phyloP scores from a whole-genome alignment of 2,888 invertebrate species.

The Linhomoeus sp. region DNA sequence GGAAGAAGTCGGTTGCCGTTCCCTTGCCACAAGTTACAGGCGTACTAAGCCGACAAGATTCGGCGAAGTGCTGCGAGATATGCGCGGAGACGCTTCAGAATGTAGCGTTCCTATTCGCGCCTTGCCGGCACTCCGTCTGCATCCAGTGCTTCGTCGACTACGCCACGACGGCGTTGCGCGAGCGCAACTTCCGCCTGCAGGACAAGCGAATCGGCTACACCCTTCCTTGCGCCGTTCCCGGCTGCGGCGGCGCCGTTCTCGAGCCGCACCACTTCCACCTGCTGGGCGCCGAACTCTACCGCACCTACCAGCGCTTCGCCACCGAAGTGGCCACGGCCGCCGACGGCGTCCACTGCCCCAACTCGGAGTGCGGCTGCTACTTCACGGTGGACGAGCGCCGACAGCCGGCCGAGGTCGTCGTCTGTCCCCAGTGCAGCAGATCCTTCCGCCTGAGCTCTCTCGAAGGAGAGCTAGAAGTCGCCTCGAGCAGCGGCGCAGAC shows the following conservation, averaged over 20 bases:
- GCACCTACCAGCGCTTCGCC: slow-evolving; percentile 9
- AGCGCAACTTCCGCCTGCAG: not conserved
- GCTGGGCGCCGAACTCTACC: slow-evolving; percentile 12
- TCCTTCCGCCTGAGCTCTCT: not conserved
- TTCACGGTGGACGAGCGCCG: too few species aligned
- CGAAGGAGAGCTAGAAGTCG: too few species aligned
- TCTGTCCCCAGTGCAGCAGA: not conserved
- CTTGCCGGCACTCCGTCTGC: not conserved
- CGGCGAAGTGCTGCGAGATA: not conserved
- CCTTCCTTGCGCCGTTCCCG: not conserved
- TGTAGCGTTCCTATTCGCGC: not conserved
- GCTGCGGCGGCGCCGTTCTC: not conserved
- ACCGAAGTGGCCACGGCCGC: too few species aligned
- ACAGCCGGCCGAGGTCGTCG: not conserved
- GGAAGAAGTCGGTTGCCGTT: not conserved
- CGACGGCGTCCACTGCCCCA: too few species aligned
- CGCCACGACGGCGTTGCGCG: not conserved
- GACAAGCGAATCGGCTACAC: not conserved
- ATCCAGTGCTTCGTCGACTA: not conserved
- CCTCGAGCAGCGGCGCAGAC: too few species aligned
- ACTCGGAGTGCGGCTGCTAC: too few species aligned
- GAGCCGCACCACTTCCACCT: slow-evolving; percentile 18
- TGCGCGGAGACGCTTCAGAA: not conserved
- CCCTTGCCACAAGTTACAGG: not conserved
- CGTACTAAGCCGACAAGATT: not conserved